Conservation (phyloP, 2,888 invertebrate genomes). For the Rhaphigaster nebulosa region DNA sequence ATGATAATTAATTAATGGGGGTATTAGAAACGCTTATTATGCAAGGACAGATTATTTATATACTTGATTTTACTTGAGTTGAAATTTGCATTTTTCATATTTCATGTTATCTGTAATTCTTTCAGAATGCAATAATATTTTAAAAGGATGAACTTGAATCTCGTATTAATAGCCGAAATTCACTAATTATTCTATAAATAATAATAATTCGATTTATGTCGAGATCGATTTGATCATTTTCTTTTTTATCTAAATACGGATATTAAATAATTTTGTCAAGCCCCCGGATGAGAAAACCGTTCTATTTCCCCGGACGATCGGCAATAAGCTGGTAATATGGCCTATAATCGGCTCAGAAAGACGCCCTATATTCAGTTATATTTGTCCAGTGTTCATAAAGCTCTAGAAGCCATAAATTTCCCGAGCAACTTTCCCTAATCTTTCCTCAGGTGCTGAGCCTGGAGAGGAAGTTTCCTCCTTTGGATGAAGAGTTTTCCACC, state of each 20-base stretch:
- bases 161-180: too few relatives aligned
- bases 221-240: background rate
- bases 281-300: background rate
- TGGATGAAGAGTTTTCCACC: constrained; percentile 19
- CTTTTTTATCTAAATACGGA: background rate
- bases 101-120: too few relatives aligned
- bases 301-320: background rate
- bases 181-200: too few relatives aligned
- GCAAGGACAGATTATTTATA: too few relatives aligned
- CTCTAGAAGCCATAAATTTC: background rate
- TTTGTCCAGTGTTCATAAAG: constrained; percentile 33
- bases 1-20: too few relatives aligned
- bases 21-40: too few relatives aligned
- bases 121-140: too few relatives aligned
- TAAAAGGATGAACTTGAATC: too few relatives aligned
- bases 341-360: background rate
- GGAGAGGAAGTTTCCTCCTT: background rate
- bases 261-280: background rate
- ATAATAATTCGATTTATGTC: background rate
- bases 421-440: constrained; percentile 27
- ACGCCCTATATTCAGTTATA: background rate
- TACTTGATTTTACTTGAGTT: too few relatives aligned
- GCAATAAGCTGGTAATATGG: background rate
- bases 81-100: too few relatives aligned
- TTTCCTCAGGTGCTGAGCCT: constrained; percentile 28